Percentiles rank a stretch among this genome's conserved stretches.
These are phyloP conservation scores for Microchirus variegatus DNA, from an alignment of 2,797 vertebrate genomes.

Conservation along the genomic window DNA sequence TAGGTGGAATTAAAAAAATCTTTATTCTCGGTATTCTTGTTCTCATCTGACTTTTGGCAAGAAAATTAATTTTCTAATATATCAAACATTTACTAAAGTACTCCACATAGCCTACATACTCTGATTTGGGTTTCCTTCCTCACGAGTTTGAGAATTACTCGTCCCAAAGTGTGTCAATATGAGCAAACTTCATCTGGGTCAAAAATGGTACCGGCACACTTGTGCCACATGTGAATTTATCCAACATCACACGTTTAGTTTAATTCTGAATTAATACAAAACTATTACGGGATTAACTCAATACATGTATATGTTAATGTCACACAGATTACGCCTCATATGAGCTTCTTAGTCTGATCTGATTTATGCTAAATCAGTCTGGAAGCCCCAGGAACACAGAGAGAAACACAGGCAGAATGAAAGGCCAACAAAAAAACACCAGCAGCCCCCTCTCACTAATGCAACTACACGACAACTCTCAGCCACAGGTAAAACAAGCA, in stretches of 20 bases:
- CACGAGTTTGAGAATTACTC: not conserved
- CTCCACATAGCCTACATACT: not conserved
- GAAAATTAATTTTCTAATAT: too few relatives aligned
- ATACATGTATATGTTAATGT: slow-evolving; percentile 78
- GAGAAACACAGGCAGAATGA: slow-evolving; percentile 11
- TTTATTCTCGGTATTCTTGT: not conserved
- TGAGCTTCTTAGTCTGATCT: slow-evolving; percentile 79
- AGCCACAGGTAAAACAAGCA: slow-evolving; percentile 12
- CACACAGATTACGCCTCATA: slow-evolving; percentile 70
- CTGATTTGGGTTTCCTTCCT: not conserved
- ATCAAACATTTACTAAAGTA: too few relatives aligned
- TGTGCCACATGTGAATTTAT: slow-evolving; percentile 29
- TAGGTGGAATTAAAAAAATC: too few relatives aligned
- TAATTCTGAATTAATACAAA: slow-evolving; percentile 71
- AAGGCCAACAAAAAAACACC: slow-evolving; percentile 4
- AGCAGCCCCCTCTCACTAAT: not conserved
- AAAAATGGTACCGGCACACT: not conserved
- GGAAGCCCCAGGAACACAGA: slow-evolving; percentile 34
- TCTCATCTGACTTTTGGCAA: too few relatives aligned
- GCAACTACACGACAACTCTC: not conserved
- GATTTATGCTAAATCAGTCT: slow-evolving; percentile 74
- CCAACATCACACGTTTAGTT: slow-evolving; percentile 55
- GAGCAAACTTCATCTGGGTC: slow-evolving; percentile 17
- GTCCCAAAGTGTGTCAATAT: not conserved
- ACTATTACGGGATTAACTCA: slow-evolving; percentile 72